These are phyloP conservation scores for Bombus difficillimus DNA, from an alignment of 1,140 invertebrate genomes.

Conservation along the genomic window DNA sequence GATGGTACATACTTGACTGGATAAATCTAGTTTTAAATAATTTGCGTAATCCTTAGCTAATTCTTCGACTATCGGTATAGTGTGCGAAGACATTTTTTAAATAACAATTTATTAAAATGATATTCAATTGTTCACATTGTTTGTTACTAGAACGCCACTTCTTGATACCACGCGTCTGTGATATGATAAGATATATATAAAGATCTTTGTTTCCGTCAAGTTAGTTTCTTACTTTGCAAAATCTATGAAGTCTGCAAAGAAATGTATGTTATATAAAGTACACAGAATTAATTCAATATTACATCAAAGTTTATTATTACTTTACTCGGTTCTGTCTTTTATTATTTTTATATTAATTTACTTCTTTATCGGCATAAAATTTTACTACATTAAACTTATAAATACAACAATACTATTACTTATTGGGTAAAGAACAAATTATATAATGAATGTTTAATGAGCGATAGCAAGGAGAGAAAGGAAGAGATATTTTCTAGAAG, in stretches of 20 bases:
- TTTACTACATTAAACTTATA: background rate
- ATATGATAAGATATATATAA: background rate
- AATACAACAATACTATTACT: background rate
- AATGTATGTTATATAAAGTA: background rate
- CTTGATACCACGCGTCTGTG: background rate
- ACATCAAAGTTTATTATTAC: background rate
- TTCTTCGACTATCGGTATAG: conserved; percentile 53
- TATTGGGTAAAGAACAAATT: background rate
- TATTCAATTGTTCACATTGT: background rate
- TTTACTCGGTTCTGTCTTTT: background rate
- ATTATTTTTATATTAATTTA: background rate
- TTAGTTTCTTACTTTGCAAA: background rate
- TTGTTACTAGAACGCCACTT: background rate
- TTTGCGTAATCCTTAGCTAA: conserved; percentile 68
- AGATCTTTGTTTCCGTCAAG: background rate
- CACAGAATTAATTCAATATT: background rate
- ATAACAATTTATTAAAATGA: background rate
- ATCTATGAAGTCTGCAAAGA: background rate
- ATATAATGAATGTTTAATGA: background rate
- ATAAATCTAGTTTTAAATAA: conserved; percentile 69
- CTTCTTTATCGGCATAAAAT: background rate
- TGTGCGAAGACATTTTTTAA: conserved; percentile 46
- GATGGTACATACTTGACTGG: conserved; percentile 51
- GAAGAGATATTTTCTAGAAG: background rate
- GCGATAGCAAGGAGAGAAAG: background rate